Evolutionary conservation across 2,797 vertebrate species (phyloP).

Genomic region (Neoniphon sammara): DNA sequence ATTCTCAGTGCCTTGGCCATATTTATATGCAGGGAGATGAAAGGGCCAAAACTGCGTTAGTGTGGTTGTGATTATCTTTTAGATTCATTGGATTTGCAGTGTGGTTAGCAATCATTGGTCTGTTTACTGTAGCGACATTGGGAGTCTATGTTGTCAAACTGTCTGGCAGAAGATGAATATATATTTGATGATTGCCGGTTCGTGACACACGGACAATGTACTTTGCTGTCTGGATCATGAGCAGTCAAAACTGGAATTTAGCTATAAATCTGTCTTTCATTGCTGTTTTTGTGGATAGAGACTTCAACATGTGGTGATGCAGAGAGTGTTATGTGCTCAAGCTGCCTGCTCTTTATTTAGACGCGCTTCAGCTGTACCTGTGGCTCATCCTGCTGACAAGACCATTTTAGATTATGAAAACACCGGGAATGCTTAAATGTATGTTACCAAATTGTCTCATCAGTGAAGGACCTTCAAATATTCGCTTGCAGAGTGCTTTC

Average conservation of each 20-base stretch:
- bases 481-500: constrained; percentile 14
- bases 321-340: constrained; percentile 6
- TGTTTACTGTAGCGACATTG: constrained; percentile 15
- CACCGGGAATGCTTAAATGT: constrained; percentile 6
- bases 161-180: constrained; percentile 5
- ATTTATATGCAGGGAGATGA: constrained; percentile 52
- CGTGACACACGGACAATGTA: constrained; percentile 11
- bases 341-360: constrained; percentile 30
- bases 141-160: not conserved
- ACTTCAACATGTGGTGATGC: constrained; percentile 30
- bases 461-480: constrained; percentile 1
- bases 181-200: constrained; percentile 5
- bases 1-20: constrained; percentile 21
- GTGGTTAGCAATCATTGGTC: constrained; percentile 19
- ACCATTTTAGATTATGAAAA: constrained; percentile 27
- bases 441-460: constrained; percentile 21
- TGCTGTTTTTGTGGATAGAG: not conserved
- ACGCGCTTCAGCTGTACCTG: constrained; percentile 23
- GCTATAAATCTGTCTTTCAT: constrained; percentile 34
- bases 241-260: constrained; percentile 3
- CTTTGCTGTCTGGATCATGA: constrained; percentile 28
- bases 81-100: constrained; percentile 34
- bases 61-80: constrained; percentile 29
- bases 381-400: constrained; percentile 12
- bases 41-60: constrained; percentile 32